These are phyloP conservation scores for Diogma glabrata DNA, from an alignment of 2,888 invertebrate species.

Conservation along the genomic window DNA sequence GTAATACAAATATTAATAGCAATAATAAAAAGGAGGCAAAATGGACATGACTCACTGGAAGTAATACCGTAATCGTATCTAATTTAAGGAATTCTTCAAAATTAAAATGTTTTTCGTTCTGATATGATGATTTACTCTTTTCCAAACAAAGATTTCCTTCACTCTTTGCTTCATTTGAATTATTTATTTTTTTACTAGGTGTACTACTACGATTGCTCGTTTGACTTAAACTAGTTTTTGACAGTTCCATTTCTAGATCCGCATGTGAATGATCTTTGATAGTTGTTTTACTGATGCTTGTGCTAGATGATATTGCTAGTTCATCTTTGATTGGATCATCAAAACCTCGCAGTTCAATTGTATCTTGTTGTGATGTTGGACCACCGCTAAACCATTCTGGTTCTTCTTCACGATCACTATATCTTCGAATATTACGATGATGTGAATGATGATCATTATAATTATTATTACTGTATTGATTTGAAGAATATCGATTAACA, in stretches of 20 bases:
- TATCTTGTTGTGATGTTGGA: constrained; percentile 81
- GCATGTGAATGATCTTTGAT: too few species aligned
- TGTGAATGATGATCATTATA: constrained; percentile 13
- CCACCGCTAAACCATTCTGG: constrained; percentile 89
- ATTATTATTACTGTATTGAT: constrained; percentile 38
- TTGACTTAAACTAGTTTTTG: constrained; percentile 2
- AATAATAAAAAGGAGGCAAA: constrained; percentile 8
- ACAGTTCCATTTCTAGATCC: not conserved
- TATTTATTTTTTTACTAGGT: not conserved
- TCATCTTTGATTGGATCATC: constrained; percentile 43
- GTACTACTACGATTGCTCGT: constrained; percentile 3
- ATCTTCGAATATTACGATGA: constrained; percentile 36
- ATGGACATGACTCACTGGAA: constrained; percentile 58
- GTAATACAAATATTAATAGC: constrained; percentile 13
- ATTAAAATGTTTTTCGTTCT: constrained; percentile 43
- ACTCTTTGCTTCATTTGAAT: too few species aligned
- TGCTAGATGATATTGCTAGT: too few species aligned
- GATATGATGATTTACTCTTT: too few species aligned
- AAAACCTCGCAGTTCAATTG: constrained; percentile 87
- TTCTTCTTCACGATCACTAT: constrained; percentile 58
- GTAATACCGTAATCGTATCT: constrained; percentile 60
- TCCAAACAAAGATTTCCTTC: too few species aligned
- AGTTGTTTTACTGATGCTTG: not conserved
- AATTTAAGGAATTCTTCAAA: constrained; percentile 77
- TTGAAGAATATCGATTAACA: not conserved